Conservation (phyloP, 2,113 vertebrate genomes). For the Daubentonia madagascariensis region DNA sequence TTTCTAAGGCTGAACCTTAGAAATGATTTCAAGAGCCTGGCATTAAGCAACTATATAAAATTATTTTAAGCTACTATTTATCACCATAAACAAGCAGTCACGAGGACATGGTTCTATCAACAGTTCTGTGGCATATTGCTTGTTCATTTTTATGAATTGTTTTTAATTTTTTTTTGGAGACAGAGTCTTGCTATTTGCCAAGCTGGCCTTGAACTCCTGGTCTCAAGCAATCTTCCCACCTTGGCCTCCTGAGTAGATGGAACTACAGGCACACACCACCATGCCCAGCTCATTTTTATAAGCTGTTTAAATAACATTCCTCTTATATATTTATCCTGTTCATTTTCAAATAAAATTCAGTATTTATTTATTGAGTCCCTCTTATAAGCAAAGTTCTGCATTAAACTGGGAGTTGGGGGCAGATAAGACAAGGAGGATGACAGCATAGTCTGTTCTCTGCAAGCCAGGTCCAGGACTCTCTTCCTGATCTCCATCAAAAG, state of each 20-base stretch:
- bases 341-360: not conserved
- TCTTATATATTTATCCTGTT: not conserved
- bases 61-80: not conserved
- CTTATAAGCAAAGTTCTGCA: not conserved
- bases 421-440: not conserved
- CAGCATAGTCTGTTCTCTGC: not conserved
- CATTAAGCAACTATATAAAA: slow-evolving; percentile 21
- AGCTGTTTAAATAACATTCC: not conserved
- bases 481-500: not conserved
- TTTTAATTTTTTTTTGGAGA: too few species aligned
- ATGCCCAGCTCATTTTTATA: too few species aligned
- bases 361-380: not conserved
- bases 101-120: not conserved
- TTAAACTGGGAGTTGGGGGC: not conserved
- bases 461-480: not conserved
- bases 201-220: too few species aligned
- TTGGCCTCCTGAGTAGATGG: too few species aligned
- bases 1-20: not conserved
- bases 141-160: not conserved
- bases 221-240: too few species aligned
- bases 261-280: too few species aligned
- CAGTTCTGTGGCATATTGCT: not conserved
- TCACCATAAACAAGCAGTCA: not conserved
- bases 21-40: not conserved
- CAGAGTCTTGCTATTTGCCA: too few species aligned